Evolutionary conservation across 2,797 vertebrate genomes (phyloP).

Genomic region (Tokudaia muenninki): DNA sequence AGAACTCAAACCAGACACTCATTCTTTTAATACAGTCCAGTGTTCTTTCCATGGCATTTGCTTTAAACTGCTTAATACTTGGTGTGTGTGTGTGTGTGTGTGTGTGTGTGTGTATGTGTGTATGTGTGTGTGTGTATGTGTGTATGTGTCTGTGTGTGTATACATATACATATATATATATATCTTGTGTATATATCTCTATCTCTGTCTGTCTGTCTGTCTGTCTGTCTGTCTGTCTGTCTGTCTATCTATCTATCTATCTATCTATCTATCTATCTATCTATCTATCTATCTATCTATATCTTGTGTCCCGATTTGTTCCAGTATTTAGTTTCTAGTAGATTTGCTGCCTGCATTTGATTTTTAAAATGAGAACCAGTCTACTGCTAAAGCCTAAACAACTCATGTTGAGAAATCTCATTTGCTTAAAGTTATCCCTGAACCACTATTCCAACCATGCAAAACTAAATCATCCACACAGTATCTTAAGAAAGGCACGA

Average conservation of each 20-base stretch:
- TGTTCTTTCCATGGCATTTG: conserved; percentile 6
- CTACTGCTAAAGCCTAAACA: conserved; percentile 8
- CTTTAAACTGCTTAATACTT: conserved; percentile 13
- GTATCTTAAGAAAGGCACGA: conserved; percentile 32
- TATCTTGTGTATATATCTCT: too few species aligned
- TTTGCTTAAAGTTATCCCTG: conserved; percentile 48
- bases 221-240: too few species aligned
- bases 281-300: background rate
- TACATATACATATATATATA: too few species aligned
- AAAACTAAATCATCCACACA: conserved; percentile 51
- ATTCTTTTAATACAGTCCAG: conserved; percentile 16
- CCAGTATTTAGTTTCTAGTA: background rate
- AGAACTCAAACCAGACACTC: conserved; percentile 49
- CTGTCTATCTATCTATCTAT: too few species aligned
- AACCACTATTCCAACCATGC: conserved; percentile 7
- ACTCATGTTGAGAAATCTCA: conserved; percentile 42
- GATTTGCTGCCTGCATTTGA: background rate
- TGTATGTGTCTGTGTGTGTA: too few species aligned
- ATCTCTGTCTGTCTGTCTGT: too few species aligned
- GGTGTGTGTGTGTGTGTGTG: too few species aligned
- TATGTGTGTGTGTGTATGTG: too few species aligned
- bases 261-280: too few species aligned
- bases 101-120: too few species aligned
- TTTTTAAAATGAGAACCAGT: conserved; percentile 25
- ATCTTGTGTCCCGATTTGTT: background rate